A percentile compares a stretch with the other conserved stretches of the same genome.
These are phyloP conservation scores for Tachypleus tridentatus DNA, from an alignment of 1,140 invertebrate species.

Conservation along the genomic window DNA sequence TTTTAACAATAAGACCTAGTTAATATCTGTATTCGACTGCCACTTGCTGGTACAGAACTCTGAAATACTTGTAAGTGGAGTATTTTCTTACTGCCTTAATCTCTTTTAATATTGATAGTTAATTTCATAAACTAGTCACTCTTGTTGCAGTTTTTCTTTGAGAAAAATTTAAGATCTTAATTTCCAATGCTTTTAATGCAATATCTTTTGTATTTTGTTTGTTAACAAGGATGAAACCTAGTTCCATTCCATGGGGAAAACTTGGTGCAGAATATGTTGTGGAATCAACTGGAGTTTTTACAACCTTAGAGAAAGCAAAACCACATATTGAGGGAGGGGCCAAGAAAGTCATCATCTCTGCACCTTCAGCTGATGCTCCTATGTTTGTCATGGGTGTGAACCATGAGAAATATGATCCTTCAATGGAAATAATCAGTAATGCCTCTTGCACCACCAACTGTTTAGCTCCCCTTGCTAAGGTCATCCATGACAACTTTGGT, in stretches of 20 bases:
- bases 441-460: constrained; percentile 99
- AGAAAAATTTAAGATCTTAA: no score
- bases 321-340: constrained; percentile 78
- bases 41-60: no score
- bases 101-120: no score
- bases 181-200: no score
- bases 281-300: constrained; percentile 96
- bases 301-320: constrained; percentile 79
- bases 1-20: no score
- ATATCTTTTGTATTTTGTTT: no score
- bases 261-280: constrained; percentile 87
- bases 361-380: constrained; percentile 95
- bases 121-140: no score
- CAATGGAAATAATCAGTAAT: constrained; percentile 76
- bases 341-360: constrained; percentile 96
- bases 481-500: constrained; percentile 86
- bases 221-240: constrained; percentile 45
- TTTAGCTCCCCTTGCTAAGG: constrained; percentile 92
- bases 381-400: constrained; percentile 98
- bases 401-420: constrained; percentile 61
- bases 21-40: no score
- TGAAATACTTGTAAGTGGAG: no score
- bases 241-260: constrained; percentile 74
- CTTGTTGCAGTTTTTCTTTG: no score
- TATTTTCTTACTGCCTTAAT: no score